phyloP scores from a whole-genome alignment of 1,140 invertebrate genomes.

The Macrobrachium nipponense region DNA sequence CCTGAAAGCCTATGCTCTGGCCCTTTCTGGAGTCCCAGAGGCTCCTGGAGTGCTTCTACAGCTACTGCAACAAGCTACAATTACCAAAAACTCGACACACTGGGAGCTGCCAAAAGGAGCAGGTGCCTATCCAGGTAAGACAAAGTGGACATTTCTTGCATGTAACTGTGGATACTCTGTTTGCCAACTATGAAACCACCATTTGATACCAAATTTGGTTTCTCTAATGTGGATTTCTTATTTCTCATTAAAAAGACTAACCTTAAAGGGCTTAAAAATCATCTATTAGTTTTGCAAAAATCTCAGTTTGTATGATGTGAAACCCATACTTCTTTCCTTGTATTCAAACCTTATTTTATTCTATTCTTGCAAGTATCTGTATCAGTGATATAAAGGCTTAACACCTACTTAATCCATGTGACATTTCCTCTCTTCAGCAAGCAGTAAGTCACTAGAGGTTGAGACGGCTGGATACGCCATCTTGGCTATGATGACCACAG shows the following conservation, averaged over 20 bases:
- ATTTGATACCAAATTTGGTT: too few relatives aligned
- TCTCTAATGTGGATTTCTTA: too few relatives aligned
- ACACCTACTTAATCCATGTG: not conserved
- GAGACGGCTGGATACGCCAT: slow-evolving; percentile 40
- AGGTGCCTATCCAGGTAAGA: not conserved
- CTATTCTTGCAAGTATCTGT: too few relatives aligned
- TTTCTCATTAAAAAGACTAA: too few relatives aligned
- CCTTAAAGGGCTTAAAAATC: too few relatives aligned
- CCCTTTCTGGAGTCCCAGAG: slow-evolving; percentile 78
- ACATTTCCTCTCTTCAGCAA: slow-evolving; percentile 64
- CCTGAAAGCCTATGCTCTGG: slow-evolving; percentile 80
- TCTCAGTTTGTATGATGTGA: too few relatives aligned
- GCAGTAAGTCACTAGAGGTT: slow-evolving; percentile 68
- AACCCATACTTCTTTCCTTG: too few relatives aligned
- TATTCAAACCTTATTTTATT: too few relatives aligned
- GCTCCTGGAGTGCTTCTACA: slow-evolving; percentile 74
- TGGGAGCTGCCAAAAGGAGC: slow-evolving; percentile 32
- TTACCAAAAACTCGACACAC: slow-evolving; percentile 3
- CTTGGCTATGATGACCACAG: slow-evolving; percentile 18
- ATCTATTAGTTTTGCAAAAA: too few relatives aligned
- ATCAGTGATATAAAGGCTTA: too few relatives aligned
- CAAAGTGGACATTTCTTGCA: too few relatives aligned
- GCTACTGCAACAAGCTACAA: slow-evolving; percentile 1
- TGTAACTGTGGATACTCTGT: not conserved
- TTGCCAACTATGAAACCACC: not conserved